Evolutionary conservation across 2,113 vertebrate genomes (phyloP).

Genomic region (Spilogale gracilis): DNA sequence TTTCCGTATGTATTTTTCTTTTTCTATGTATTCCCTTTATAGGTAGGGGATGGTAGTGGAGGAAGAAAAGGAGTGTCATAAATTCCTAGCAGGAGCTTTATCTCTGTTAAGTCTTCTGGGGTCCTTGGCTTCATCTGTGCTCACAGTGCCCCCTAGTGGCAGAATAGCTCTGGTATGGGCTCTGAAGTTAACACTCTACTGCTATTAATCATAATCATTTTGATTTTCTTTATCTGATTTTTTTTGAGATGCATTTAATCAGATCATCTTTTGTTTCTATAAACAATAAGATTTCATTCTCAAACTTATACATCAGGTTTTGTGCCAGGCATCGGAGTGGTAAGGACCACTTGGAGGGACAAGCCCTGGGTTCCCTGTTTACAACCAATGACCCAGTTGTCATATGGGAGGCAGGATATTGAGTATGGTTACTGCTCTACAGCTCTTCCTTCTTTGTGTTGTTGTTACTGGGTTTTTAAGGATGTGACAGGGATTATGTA

Average conservation of each 20-base stretch:
- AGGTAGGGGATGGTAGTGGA: background rate
- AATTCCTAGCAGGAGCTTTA: background rate
- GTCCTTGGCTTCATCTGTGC: background rate
- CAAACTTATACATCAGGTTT: background rate
- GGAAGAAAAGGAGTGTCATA: background rate
- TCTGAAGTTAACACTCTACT: background rate
- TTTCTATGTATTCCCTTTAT: background rate
- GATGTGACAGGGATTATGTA: background rate
- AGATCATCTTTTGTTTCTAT: background rate
- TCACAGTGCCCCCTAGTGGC: conserved; percentile 34
- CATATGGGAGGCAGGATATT: background rate
- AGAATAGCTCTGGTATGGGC: background rate
- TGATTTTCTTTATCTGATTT: background rate
- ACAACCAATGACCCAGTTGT: accelerated
- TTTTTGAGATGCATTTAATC: background rate
- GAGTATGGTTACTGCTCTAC: accelerated
- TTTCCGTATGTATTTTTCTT: background rate
- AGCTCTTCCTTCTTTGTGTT: background rate
- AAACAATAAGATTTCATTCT: background rate
- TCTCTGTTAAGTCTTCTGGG: background rate
- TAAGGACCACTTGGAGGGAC: accelerated
- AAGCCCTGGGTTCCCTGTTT: accelerated
- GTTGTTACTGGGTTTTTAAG: background rate
- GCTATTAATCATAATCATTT: background rate
- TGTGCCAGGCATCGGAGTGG: background rate